phyloP scores from a whole-genome alignment of 1,140 invertebrate species.

The Hormaphis cornu region DNA sequence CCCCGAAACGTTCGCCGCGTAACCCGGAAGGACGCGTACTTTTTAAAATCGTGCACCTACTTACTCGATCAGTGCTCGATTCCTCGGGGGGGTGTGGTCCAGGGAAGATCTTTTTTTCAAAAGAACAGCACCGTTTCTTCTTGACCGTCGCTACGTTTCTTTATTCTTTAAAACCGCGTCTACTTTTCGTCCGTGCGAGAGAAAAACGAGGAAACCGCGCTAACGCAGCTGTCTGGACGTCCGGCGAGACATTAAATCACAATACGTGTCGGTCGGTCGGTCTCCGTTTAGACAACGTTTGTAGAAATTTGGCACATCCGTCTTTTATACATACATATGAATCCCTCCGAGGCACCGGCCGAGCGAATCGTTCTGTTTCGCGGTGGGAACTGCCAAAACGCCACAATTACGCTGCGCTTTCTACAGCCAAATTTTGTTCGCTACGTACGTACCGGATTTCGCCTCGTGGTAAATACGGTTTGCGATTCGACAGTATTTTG shows the following conservation, averaged over 20 bases:
- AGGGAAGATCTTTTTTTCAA: too few species aligned
- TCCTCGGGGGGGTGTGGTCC: too few species aligned
- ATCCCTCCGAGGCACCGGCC: neutral
- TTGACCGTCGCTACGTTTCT: too few species aligned
- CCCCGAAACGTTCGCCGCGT: too few species aligned
- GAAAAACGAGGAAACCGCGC: neutral
- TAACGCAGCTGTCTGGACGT: neutral
- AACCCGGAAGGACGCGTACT: too few species aligned
- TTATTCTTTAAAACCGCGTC: too few species aligned
- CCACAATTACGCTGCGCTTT: neutral
- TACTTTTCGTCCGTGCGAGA: neutral
- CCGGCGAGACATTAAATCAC: neutral
- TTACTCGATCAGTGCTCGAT: too few species aligned
- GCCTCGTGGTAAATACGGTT: too few species aligned
- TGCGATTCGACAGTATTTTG: too few species aligned
- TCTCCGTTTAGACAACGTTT: slow-evolving; percentile 11
- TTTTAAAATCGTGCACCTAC: too few species aligned
- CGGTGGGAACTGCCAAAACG: slow-evolving; percentile 19
- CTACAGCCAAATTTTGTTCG: slow-evolving; percentile 7
- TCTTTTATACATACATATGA: slow-evolving; percentile 24
- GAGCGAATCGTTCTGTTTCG: neutral
- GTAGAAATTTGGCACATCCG: slow-evolving; percentile 22
- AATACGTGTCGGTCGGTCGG: too few species aligned
- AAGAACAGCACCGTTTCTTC: too few species aligned
- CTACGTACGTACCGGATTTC: neutral